Conservation (phyloP, 2,113 vertebrate genomes). For the Xiphophorus maculatus region DNA sequence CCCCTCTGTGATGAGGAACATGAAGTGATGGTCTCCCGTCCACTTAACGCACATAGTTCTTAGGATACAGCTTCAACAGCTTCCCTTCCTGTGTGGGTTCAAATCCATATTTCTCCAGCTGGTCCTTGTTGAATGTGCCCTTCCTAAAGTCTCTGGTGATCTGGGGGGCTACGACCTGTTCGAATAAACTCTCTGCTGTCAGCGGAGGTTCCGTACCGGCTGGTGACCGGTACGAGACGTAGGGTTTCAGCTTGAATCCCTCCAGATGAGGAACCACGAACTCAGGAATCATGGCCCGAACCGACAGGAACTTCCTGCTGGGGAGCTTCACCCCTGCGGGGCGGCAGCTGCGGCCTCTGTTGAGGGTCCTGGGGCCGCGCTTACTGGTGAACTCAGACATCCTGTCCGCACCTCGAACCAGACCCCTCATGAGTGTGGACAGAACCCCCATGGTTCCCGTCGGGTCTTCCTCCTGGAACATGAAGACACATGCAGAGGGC, state of each 20-base stretch:
- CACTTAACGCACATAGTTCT: slow-evolving; percentile 86
- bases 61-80: slow-evolving; percentile 92
- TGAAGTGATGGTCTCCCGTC: not conserved
- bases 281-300: slow-evolving; percentile 86
- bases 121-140: slow-evolving; percentile 76
- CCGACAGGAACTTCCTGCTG: slow-evolving; percentile 79
- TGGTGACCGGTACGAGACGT: slow-evolving; percentile 87
- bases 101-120: slow-evolving; percentile 91
- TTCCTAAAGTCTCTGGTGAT: slow-evolving; percentile 85
- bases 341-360: slow-evolving; percentile 84
- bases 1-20: not conserved
- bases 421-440: slow-evolving; percentile 78
- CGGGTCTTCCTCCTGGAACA: not conserved
- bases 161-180: slow-evolving; percentile 80
- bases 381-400: slow-evolving; percentile 92
- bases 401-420: slow-evolving; percentile 89
- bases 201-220: slow-evolving; percentile 77
- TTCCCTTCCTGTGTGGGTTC: slow-evolving; percentile 89
- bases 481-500: not conserved
- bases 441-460: slow-evolving; percentile 87
- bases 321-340: slow-evolving; percentile 74
- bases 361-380: slow-evolving; percentile 85
- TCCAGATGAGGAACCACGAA: slow-evolving; percentile 90
- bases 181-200: slow-evolving; percentile 85
- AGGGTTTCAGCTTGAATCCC: slow-evolving; percentile 89